These are phyloP conservation scores for Abrostola triplasia DNA, from an alignment of 2,888 invertebrate genomes.

Conservation along the genomic window DNA sequence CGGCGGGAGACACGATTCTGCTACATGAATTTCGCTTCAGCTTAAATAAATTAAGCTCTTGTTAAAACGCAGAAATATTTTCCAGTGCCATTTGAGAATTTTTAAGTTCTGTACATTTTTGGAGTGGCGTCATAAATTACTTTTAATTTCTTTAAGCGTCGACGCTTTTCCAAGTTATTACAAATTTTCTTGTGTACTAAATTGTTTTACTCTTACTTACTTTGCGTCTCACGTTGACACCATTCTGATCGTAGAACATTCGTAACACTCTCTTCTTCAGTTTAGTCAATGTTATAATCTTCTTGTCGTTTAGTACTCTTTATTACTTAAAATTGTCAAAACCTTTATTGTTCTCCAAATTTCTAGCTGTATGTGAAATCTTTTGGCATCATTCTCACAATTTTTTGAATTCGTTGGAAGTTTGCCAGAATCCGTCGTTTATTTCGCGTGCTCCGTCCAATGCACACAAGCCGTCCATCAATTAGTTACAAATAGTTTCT, in stretches of 20 bases:
- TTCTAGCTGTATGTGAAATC: slow-evolving; percentile 24
- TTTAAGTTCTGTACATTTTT: slow-evolving; percentile 14
- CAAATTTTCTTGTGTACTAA: slow-evolving; percentile 8
- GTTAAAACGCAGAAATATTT: slow-evolving; percentile 36
- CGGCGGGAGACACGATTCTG: slow-evolving; percentile 62
- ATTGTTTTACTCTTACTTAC: neutral
- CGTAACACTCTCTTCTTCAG: neutral
- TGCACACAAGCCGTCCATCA: slow-evolving; percentile 66
- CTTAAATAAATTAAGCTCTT: slow-evolving; percentile 52
- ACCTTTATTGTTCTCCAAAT: slow-evolving; percentile 42
- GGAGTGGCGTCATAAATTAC: slow-evolving; percentile 18
- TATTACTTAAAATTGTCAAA: slow-evolving; percentile 13
- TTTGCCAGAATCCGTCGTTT: slow-evolving; percentile 45
- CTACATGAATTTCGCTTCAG: slow-evolving; percentile 57
- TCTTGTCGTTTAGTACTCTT: neutral
- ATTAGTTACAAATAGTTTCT: slow-evolving; percentile 72
- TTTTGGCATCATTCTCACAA: slow-evolving; percentile 46
- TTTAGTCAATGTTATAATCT: neutral
- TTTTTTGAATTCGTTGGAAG: slow-evolving; percentile 48
- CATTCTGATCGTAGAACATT: neutral
- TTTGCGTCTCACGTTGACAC: neutral
- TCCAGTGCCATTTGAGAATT: slow-evolving; percentile 16
- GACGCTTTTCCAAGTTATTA: slow-evolving; percentile 2
- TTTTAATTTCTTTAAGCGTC: slow-evolving; percentile 17
- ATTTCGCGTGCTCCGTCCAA: slow-evolving; percentile 42